These are phyloP conservation scores for Lycophotia porphyrea DNA, from an alignment of 2,888 invertebrate species.

Conservation along the genomic window DNA sequence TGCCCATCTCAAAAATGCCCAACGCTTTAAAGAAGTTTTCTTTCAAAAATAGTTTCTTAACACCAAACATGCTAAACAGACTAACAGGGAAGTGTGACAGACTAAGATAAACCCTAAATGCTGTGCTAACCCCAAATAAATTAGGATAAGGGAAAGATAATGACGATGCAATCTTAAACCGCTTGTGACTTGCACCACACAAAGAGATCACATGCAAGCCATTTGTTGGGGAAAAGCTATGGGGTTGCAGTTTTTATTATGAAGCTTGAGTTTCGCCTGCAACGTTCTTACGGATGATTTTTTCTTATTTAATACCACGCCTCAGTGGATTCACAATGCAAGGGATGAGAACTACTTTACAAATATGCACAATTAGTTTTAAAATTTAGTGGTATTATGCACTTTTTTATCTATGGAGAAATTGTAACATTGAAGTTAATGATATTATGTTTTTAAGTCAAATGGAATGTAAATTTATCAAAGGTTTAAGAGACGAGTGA, in stretches of 20 bases:
- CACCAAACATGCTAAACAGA: background rate
- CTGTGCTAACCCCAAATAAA: background rate
- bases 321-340: conserved; percentile 38
- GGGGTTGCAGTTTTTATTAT: conserved; percentile 81
- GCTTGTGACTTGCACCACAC: conserved; percentile 65
- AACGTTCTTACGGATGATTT: conserved; percentile 70
- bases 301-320: conserved; percentile 65
- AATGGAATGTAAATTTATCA: background rate
- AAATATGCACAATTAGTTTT: conserved; percentile 48
- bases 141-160: background rate
- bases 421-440: background rate
- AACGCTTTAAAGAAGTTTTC: too few relatives aligned
- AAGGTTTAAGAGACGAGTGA: background rate
- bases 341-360: conserved; percentile 42
- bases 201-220: conserved; percentile 82
- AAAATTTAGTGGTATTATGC: conserved; percentile 23
- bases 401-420: background rate
- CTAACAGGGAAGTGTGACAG: background rate
- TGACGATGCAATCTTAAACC: background rate
- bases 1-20: too few relatives aligned
- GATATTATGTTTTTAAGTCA: background rate
- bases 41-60: too few relatives aligned
- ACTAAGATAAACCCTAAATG: background rate
- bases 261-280: conserved; percentile 73
- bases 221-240: conserved; percentile 82